Evolutionary conservation across 2,797 vertebrate genomes (phyloP), one percentile per base, ranked within the genome.

Genomic region (Chelmon rostratus): DNA sequence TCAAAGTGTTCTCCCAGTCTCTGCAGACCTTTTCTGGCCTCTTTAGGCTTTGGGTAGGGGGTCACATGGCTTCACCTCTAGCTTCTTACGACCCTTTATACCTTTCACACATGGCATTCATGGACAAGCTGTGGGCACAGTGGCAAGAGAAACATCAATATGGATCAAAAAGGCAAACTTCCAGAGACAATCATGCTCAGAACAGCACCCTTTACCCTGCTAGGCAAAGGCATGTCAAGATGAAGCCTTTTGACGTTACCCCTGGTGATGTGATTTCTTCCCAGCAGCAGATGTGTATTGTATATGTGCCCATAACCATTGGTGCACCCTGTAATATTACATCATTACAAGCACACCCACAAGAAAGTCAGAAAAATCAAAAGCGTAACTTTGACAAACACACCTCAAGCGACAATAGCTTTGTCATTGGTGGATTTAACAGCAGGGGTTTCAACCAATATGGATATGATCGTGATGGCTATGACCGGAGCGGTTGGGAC

Each of bases 41-140:
- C 9, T 93, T 93, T 71, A 85, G 85, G 64, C 76, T 84, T 37
- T 92, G 91, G 89, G 83, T 92, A 4, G 92, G 89, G n/a, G 91
- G 90, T 28, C 87, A 91, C 50, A 90, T 91, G 90, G 85, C 85
- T 25, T 88, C 90, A 13, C 81, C 86, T 21, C 71, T 92, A 66
- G 87, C 88, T 33, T 80, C 86, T 3, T 93, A 92, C 1, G 90
- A 93, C 75, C 92, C 92, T 31, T 76, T 92, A 33, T 92, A 91
- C 57, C 66, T 92, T 57, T 92, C 91, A 42, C 89, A 91, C 69
- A 76, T 87, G 62, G 91, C 92, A 12, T 92, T 89, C 65, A 62
- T 91, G 73, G 91, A 93, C 75, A 86, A 86, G 53, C 67, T 93
- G 12, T 91, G 92, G 89, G 79, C 50, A 8, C 84, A 83, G 44